Evolutionary conservation across 2,797 vertebrate species (phyloP), one percentile per base, ranked within the genome.

Genomic region (Ataeniobius toweri): DNA sequence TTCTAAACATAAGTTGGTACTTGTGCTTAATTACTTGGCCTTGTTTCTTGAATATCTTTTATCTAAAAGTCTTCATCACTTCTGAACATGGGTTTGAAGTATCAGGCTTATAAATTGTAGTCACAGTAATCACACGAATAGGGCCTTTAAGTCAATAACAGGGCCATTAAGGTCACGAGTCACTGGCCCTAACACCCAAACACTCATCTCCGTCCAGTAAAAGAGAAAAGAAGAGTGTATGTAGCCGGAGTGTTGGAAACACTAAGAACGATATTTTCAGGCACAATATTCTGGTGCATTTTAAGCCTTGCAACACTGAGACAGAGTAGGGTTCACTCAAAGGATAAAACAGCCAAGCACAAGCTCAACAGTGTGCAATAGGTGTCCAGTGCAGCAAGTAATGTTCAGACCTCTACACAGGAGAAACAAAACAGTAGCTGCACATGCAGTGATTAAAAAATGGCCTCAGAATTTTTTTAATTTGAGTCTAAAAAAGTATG

Each of bases 161-260:
- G 65, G 65, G 65, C 39, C 41, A 13, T 68, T 68, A 68, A 44
- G 22, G 65, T 44, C 65, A 68, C 39, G 65, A 68, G 22, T 68
- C 22, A 68, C 12, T 68, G 39, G 10, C 1, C 39, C 10, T 44
- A 3, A 68, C 10, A 44, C 22, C 65, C 31, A 36, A 65, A 41
- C 14, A 8, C 63, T 67, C 36, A 41, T 5, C 22, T n/a, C 39
- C 6, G 22, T 68, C 65, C 39, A n/a, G 1, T 68, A n/a, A 68
- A 44, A 44, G 3, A 68, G 4, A 41, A 13, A 44, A 13, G 65
- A 68, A n/a, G 65, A 44, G 1, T 8, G 63, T 24, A 13, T 24
- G 63, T 67, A 44, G 63, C 2, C n/a, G 20, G 22, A 46, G 65
- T 9, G 65, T 68, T 2, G 12, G 12, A 44, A 22, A 68, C n/a